Conservation (phyloP, 2,888 invertebrate genomes). For the Apotomis turbidana region DNA sequence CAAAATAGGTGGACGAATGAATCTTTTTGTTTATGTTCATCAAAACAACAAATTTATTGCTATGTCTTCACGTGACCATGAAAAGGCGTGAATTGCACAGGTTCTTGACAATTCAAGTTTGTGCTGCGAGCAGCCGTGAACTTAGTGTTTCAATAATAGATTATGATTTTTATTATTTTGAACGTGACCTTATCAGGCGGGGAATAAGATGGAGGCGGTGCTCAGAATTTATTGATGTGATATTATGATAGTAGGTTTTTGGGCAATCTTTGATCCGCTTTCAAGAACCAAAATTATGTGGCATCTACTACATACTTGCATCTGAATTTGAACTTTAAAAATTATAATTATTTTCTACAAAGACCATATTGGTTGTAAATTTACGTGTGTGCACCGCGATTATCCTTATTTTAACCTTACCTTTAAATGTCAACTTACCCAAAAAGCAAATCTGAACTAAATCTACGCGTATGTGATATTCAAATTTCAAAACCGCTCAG, state of each 20-base stretch:
- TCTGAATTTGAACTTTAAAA: no score
- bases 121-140: conserved; percentile 8
- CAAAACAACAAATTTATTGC: not conserved
- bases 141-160: conserved; percentile 5
- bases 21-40: not conserved
- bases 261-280: not conserved
- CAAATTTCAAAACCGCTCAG: no score
- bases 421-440: no score
- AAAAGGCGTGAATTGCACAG: conserved; percentile 10
- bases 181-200: not conserved
- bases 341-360: no score
- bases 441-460: no score
- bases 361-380: no score
- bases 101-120: conserved; percentile 6
- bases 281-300: not conserved
- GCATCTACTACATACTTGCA: no score
- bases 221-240: not conserved
- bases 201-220: not conserved
- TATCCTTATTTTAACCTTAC: no score
- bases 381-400: no score
- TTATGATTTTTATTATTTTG: not conserved
- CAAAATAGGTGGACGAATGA: no score
- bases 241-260: not conserved
- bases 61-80: not conserved
- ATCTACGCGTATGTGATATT: no score